A percentile compares a stretch with the other conserved stretches of the same genome.
These are phyloP conservation scores for Smutsia gigantea DNA, from an alignment of 2,797 vertebrate genomes.

Conservation along the genomic window DNA sequence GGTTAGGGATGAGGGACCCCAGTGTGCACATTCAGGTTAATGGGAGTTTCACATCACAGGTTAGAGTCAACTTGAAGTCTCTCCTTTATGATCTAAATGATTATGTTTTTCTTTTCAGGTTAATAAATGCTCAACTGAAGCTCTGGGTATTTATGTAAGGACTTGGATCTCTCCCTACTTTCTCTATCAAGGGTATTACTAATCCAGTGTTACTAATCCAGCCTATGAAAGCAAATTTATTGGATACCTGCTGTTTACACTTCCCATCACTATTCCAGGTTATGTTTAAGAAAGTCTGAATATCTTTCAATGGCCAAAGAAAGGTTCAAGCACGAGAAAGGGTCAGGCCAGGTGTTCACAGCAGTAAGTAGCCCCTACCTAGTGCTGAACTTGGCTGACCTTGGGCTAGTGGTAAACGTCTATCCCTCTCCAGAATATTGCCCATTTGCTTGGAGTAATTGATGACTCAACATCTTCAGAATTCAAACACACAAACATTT, in stretches of 20 bases:
- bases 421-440: not conserved
- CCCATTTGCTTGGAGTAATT: not conserved
- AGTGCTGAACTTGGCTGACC: not conserved
- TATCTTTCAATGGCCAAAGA: not conserved
- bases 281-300: not conserved
- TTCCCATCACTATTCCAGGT: not conserved
- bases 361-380: not conserved
- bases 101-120: not conserved
- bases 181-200: not conserved
- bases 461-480: not conserved
- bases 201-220: not conserved
- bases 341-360: not conserved
- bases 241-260: not conserved
- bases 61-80: not conserved
- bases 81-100: not conserved
- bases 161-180: not conserved
- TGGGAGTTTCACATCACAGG: not conserved
- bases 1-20: not conserved
- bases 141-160: not conserved
- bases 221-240: not conserved
- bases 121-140: not conserved
- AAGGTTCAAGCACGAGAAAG: not conserved
- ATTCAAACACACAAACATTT: not conserved
- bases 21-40: not conserved
- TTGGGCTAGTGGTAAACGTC: not conserved